Evolutionary conservation across 2,113 vertebrate genomes (phyloP).

Genomic region (Cariama cristata): DNA sequence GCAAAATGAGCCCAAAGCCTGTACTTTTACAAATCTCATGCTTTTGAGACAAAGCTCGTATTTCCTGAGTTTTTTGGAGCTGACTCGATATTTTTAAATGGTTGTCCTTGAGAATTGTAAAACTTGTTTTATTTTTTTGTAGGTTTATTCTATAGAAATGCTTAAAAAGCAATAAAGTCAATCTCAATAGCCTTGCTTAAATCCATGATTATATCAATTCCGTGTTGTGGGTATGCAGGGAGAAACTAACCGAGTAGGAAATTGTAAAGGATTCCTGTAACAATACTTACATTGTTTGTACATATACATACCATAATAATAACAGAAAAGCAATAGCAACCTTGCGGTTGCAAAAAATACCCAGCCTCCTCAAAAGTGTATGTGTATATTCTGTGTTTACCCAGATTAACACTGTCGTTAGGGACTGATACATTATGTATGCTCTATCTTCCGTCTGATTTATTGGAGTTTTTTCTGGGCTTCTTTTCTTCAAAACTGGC

Average conservation of each 20-base stretch:
- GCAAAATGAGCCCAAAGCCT: not conserved
- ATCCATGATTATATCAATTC: not conserved
- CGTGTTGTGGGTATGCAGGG: not conserved
- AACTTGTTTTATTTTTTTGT: not conserved
- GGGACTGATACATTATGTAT: not conserved
- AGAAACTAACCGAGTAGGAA: not conserved
- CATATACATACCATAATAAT: not conserved
- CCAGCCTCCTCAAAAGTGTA: not conserved
- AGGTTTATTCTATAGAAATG: not conserved
- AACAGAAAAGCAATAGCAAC: not conserved
- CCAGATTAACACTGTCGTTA: not conserved
- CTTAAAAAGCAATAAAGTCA: conserved; percentile 11
- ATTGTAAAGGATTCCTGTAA: not conserved
- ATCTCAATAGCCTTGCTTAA: not conserved
- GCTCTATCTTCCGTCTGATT: not conserved
- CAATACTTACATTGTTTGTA: not conserved
- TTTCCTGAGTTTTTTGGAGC: not conserved
- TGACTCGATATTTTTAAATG: not conserved
- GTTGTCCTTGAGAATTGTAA: not conserved
- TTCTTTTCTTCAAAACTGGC: not conserved
- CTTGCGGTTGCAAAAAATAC: not conserved
- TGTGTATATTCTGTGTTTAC: not conserved
- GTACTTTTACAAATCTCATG: not conserved
- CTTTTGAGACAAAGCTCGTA: not conserved
- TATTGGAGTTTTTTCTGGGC: not conserved